Percentiles rank a stretch among this genome's conserved stretches.
phyloP scores from a whole-genome alignment of 1,140 invertebrate genomes.

The Ostrea denselamellosa region DNA sequence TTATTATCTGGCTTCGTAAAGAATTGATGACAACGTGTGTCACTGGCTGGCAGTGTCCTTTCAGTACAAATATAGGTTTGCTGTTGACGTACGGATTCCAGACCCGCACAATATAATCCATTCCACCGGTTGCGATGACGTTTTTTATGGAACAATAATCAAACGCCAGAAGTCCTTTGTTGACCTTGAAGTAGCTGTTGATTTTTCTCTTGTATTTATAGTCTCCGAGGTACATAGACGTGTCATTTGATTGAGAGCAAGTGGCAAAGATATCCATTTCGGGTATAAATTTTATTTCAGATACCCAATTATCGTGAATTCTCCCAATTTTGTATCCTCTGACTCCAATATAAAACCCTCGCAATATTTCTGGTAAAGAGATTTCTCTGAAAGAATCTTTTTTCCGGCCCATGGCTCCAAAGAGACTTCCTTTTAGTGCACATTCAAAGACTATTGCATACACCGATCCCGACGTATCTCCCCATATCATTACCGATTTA shows the following conservation, averaged over 20 bases:
- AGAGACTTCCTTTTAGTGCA: conserved; percentile 60
- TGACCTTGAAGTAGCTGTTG: conserved; percentile 63
- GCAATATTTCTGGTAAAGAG: conserved; percentile 62
- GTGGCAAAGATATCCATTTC: conserved; percentile 65
- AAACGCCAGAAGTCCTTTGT: conserved; percentile 69
- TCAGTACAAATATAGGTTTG: conserved; percentile 82
- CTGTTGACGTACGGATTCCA: conserved; percentile 87
- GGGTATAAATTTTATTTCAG: conserved; percentile 66
- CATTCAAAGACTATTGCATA: conserved; percentile 64
- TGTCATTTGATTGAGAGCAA: conserved; percentile 63
- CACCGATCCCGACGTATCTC: conserved; percentile 71
- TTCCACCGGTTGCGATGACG: conserved; percentile 82
- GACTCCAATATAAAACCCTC: conserved; percentile 61
- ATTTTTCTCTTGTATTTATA: conserved; percentile 64
- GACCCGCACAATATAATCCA: conserved; percentile 85
- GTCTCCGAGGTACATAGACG: conserved; percentile 66
- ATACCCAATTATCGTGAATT: conserved; percentile 72
- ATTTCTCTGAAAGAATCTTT: conserved; percentile 58
- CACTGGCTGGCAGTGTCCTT: conserved; percentile 85
- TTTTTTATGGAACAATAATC: conserved; percentile 68
- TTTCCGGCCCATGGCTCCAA: conserved; percentile 60
- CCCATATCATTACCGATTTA: conserved; percentile 65
- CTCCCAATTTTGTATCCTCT: conserved; percentile 57
- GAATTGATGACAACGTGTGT: conserved; percentile 79
- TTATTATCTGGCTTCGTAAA: conserved; percentile 79